Evolutionary conservation across 1,140 invertebrate species (phyloP).

Genomic region (Polyergus mexicanus): DNA sequence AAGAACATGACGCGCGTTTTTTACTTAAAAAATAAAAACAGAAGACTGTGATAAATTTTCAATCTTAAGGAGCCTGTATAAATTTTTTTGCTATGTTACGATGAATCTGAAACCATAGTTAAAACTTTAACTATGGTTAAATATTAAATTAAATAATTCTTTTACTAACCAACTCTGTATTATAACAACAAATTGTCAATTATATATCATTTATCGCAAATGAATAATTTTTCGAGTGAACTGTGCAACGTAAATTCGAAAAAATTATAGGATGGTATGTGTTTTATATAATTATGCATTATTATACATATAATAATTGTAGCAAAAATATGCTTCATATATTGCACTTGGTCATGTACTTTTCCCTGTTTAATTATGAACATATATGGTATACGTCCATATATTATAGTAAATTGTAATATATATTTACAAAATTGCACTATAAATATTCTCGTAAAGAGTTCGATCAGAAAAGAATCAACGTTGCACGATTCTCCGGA

Average conservation of each 20-base stretch:
- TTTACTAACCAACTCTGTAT: not conserved
- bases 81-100: not conserved
- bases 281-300: not conserved
- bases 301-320: not conserved
- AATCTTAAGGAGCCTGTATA: not conserved
- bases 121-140: not conserved
- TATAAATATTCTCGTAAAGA: not conserved
- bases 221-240: slow-evolving; percentile 22
- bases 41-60: not conserved
- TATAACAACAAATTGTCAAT: slow-evolving; percentile 27
- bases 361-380: slow-evolving; percentile 31
- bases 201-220: slow-evolving; percentile 33
- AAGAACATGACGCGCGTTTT: not conserved
- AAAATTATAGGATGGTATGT: not conserved
- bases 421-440: not conserved
- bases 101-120: not conserved
- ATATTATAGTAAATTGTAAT: not conserved
- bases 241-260: slow-evolving; percentile 56
- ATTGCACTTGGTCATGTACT: slow-evolving; percentile 66
- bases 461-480: slow-evolving; percentile 46
- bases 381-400: not conserved
- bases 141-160: not conserved
- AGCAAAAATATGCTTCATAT: not conserved
- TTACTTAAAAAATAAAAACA: not conserved
- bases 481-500: slow-evolving; percentile 48